phyloP scores from a whole-genome alignment of 1,140 invertebrate genomes.

The Hetaerina americana region DNA sequence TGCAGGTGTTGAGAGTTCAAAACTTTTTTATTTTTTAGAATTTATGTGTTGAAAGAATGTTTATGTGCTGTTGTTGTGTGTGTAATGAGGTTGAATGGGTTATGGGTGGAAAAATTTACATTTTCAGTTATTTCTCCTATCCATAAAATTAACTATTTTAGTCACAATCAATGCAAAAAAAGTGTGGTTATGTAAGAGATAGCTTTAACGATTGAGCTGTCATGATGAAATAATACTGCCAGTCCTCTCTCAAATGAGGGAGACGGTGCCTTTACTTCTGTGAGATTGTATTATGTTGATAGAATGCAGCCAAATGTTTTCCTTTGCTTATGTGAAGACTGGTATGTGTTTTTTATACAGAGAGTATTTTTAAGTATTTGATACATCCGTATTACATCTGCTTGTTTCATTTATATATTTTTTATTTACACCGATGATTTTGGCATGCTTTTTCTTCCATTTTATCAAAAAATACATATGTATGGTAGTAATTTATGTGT shows the following conservation, averaged over 20 bases:
- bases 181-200: background rate
- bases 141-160: background rate
- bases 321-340: background rate
- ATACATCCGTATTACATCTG: background rate
- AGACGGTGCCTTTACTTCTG: background rate
- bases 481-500: too few species aligned
- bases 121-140: background rate
- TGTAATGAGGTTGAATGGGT: background rate
- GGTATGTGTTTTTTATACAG: background rate
- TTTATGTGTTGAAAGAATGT: background rate
- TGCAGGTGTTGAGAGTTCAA: background rate
- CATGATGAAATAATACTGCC: background rate
- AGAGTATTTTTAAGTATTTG: background rate
- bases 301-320: background rate
- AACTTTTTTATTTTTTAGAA: background rate
- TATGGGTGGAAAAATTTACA: background rate
- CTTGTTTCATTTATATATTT: background rate
- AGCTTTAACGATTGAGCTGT: background rate
- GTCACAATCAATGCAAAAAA: background rate
- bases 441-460: background rate
- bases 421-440: background rate
- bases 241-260: background rate
- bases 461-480: background rate
- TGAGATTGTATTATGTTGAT: background rate
- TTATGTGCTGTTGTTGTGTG: background rate